These are phyloP conservation scores for Eonycteris spelaea DNA, from an alignment of 2,113 vertebrate genomes.

Conservation along the genomic window DNA sequence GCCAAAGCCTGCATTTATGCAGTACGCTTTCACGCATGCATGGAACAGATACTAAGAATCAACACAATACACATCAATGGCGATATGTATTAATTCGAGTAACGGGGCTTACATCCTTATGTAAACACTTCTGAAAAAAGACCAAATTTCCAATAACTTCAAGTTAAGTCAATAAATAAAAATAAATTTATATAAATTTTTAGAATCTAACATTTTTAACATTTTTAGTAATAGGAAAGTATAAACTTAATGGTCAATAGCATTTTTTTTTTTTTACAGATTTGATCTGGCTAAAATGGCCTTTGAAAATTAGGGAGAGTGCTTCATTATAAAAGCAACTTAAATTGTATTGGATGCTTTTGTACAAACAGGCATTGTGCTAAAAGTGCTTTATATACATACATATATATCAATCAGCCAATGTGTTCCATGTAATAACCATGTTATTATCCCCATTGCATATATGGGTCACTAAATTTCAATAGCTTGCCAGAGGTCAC, in stretches of 20 bases:
- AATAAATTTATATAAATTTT: neutral
- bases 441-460: neutral
- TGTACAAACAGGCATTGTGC: neutral
- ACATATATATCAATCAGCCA: neutral
- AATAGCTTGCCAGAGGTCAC: neutral
- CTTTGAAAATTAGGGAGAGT: neutral
- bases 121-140: neutral
- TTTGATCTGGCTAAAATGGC: neutral
- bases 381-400: neutral
- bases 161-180: conserved; percentile 5
- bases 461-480: neutral
- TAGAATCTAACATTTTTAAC: neutral
- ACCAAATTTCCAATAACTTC: neutral
- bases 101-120: neutral
- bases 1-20: conserved; percentile 44
- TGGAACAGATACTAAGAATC: neutral
- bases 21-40: conserved; percentile 1
- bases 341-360: neutral
- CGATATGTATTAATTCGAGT: neutral
- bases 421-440: neutral
- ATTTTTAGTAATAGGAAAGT: neutral
- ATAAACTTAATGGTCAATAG: neutral
- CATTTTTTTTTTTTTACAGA: neutral
- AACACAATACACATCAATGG: neutral
- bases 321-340: neutral